Conservation (phyloP, 2,113 vertebrate species). For the Nasalis larvatus region DNA sequence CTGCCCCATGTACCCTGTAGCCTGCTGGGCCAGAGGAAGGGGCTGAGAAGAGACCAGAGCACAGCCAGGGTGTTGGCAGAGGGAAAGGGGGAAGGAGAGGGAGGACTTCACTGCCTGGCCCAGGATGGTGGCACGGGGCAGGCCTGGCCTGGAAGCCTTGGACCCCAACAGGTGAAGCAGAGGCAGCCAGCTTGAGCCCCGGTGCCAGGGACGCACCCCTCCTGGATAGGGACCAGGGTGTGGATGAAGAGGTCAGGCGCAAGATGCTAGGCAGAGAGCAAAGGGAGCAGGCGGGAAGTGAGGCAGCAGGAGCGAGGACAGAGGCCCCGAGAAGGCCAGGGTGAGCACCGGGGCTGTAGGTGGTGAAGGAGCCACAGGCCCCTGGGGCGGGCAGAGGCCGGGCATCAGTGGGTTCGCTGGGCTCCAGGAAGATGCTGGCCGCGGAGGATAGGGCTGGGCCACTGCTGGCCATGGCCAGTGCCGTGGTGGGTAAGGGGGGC, state of each 20-base stretch:
- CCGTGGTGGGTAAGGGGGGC: neutral
- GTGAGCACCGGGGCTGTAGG: slow-evolving; percentile 43
- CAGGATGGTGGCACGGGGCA: neutral
- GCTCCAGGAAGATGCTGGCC: neutral
- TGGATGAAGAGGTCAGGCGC: neutral
- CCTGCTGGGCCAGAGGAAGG: neutral
- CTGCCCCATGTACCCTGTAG: neutral
- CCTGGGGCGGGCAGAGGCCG: neutral
- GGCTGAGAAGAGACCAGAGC: neutral
- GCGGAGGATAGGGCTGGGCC: neutral
- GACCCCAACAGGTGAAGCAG: neutral
- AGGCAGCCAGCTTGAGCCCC: neutral
- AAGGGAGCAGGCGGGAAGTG: neutral
- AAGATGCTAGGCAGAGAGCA: neutral
- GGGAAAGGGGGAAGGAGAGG: neutral
- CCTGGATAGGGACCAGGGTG: neutral
- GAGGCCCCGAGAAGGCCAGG: neutral
- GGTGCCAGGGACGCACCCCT: neutral
- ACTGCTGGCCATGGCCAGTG: neutral
- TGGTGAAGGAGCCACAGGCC: slow-evolving; percentile 45
- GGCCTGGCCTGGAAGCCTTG: neutral
- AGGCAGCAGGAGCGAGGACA: neutral
- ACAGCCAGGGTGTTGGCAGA: neutral
- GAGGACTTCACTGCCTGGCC: neutral
- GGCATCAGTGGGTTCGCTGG: neutral